Conservation (phyloP, 2,888 invertebrate species). For the Hirtodrosophila confusa region DNA sequence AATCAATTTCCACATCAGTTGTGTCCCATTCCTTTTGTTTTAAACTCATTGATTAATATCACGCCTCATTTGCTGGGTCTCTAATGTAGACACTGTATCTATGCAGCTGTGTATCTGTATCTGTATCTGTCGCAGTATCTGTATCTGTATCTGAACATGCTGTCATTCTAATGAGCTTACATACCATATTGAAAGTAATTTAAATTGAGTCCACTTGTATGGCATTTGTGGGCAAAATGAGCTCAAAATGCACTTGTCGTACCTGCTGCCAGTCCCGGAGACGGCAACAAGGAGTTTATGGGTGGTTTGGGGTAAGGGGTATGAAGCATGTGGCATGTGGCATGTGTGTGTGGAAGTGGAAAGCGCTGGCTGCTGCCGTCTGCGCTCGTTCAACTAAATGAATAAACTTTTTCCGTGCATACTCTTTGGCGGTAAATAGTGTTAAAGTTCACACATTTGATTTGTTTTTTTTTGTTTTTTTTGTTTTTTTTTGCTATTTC, state of each 20-base stretch:
- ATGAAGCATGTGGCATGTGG: conserved; percentile 7
- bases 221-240: conserved; percentile 59
- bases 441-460: conserved; percentile 80
- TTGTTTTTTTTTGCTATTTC: conserved; percentile 44
- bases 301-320: not conserved
- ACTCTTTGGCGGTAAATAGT: conserved; percentile 79
- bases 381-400: conserved; percentile 76
- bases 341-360: conserved; percentile 12
- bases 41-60: conserved; percentile 51
- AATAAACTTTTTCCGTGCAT: conserved; percentile 77
- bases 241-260: conserved; percentile 57
- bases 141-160: conserved; percentile 15
- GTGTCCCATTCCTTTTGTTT: conserved; percentile 33
- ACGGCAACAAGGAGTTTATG: not conserved
- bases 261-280: conserved; percentile 6
- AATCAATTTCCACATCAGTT: conserved; percentile 16
- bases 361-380: conserved; percentile 55
- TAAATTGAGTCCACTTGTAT: conserved; percentile 62
- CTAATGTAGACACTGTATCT: conserved; percentile 1
- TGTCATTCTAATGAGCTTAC: conserved; percentile 67
- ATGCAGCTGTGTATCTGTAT: not conserved
- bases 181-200: conserved; percentile 64
- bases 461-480: conserved; percentile 53
- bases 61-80: conserved; percentile 50
- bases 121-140: conserved; percentile 19